Percentiles rank a stretch among this genome's conserved stretches.
Evolutionary conservation across 2,113 vertebrate species (phyloP).

Genomic region (Misgurnus anguillicaudatus): DNA sequence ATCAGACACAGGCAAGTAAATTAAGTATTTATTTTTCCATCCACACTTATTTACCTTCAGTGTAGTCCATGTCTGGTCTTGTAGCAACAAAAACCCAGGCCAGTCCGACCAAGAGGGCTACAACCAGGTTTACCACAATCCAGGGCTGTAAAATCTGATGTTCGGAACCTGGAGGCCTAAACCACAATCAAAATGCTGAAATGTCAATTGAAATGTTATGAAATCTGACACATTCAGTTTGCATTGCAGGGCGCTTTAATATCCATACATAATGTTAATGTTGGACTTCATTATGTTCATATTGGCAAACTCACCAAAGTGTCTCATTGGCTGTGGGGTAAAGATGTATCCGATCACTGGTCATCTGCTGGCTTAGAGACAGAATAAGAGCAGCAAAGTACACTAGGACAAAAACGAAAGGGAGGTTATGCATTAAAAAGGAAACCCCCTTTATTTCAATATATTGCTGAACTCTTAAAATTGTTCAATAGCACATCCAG

Average conservation of each 20-base stretch:
- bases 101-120: slow-evolving; percentile 79
- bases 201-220: too few species aligned
- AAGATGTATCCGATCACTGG: slow-evolving; percentile 83
- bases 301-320: slow-evolving; percentile 76
- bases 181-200: neutral
- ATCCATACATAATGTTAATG: too few species aligned
- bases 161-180: slow-evolving; percentile 76
- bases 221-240: too few species aligned
- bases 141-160: slow-evolving; percentile 78
- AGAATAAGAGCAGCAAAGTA: slow-evolving; percentile 83
- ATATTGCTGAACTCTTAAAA: neutral
- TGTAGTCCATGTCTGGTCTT: slow-evolving; percentile 79
- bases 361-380: slow-evolving; percentile 88
- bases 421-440: neutral
- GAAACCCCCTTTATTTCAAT: too few species aligned
- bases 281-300: too few species aligned
- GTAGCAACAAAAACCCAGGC: slow-evolving; percentile 83
- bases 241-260: too few species aligned
- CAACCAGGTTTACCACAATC: slow-evolving; percentile 83
- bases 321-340: slow-evolving; percentile 77
- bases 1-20: neutral
- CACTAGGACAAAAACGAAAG: slow-evolving; percentile 68
- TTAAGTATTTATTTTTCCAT: neutral
- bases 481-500: too few species aligned
- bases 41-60: slow-evolving; percentile 75